These are phyloP conservation scores for Cromileptes altivelis DNA, from an alignment of 2,113 vertebrate genomes.

Conservation along the genomic window DNA sequence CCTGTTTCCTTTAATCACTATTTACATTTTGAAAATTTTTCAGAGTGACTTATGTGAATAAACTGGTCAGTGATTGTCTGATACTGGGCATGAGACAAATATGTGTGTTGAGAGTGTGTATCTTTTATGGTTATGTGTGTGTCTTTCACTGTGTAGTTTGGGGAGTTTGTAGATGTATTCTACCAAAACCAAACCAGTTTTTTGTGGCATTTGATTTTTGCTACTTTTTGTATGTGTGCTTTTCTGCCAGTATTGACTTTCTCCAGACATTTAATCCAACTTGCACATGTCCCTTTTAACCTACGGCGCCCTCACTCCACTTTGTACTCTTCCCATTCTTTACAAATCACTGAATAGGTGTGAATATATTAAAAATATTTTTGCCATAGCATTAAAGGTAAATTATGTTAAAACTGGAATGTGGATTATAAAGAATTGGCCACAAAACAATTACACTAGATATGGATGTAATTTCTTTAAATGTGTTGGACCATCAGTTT, in stretches of 20 bases:
- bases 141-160: not conserved
- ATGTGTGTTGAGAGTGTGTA: conserved; percentile 5
- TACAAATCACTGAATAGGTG: conserved; percentile 23
- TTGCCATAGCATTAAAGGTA: conserved; percentile 30
- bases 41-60: conserved; percentile 39
- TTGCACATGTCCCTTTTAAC: conserved; percentile 41
- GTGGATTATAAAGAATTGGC: conserved; percentile 27
- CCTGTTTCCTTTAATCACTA: conserved; percentile 68
- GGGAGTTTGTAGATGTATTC: not conserved
- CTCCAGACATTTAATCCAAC: conserved; percentile 34
- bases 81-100: not conserved
- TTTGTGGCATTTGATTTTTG: not conserved
- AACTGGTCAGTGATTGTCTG: conserved; percentile 51
- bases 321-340: not conserved
- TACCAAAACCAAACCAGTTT: not conserved
- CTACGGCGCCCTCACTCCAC: not conserved
- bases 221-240: not conserved
- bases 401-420: conserved; percentile 18
- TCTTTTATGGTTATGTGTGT: not conserved
- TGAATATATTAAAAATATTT: conserved; percentile 9
- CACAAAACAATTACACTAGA: not conserved
- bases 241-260: conserved; percentile 16
- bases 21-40: conserved; percentile 82
- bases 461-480: conserved; percentile 16
- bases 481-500: not conserved